Conservation (phyloP, 2,888 invertebrate species). For the Lymantria dispar region DNA sequence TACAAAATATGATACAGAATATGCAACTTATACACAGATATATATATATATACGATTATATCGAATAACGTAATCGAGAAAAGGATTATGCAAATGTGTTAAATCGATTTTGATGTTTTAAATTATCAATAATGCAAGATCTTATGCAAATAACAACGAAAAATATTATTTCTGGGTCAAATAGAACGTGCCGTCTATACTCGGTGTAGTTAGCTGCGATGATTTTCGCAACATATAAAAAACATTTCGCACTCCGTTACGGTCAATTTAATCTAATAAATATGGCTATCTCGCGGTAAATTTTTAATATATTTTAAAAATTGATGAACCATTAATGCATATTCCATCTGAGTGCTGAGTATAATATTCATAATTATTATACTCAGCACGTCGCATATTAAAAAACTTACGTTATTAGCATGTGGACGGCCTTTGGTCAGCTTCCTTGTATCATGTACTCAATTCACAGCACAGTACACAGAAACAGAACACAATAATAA, state of each 20-base stretch:
- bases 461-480: constrained; percentile 61
- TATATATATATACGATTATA: not conserved
- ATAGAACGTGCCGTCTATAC: constrained; percentile 17
- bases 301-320: not conserved
- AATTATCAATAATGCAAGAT: constrained; percentile 5
- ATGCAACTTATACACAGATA: not conserved
- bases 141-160: constrained; percentile 19
- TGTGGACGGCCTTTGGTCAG: constrained; percentile 53
- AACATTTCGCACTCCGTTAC: constrained; percentile 7
- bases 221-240: constrained; percentile 28
- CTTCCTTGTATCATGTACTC: constrained; percentile 67
- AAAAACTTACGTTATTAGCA: constrained; percentile 77
- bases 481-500: constrained; percentile 47
- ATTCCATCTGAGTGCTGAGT: not conserved
- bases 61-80: not conserved
- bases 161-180: constrained; percentile 29
- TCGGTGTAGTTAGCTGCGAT: constrained; percentile 3
- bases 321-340: not conserved
- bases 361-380: not conserved
- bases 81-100: constrained; percentile 5
- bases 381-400: constrained; percentile 36
- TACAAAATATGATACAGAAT: too few species aligned
- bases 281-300: not conserved
- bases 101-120: constrained; percentile 3
- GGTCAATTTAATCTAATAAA: not conserved